Evolutionary conservation across 2,113 vertebrate species (phyloP), one percentile per base, ranked within the genome.

Genomic region (Corydoras maculifer): DNA sequence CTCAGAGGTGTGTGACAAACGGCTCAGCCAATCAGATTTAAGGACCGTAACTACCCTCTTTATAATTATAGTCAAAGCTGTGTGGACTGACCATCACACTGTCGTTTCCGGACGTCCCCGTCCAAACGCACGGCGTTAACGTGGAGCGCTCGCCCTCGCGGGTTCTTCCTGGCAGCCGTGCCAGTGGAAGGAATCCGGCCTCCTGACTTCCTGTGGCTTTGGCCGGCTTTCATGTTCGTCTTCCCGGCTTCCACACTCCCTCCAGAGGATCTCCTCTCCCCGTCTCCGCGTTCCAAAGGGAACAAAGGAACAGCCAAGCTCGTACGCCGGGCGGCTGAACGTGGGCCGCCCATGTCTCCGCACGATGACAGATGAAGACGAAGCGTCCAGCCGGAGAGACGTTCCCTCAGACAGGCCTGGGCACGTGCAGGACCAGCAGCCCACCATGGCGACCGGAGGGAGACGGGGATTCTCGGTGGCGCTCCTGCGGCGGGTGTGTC

Each of bases 321-420:
- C 32, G 30, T 63, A 76, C 55, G 58, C 68, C 4, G 50, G 18
- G 64, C 15, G 49, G 50, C 4, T 64, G 29, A 60, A n/a, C 57
- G 60, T 77, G 9, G 77, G 68, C 64, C 74, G 48, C 50, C 80
- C 30, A 76, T 78, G 69, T 77, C 76, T 79, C 75, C 71, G 77
- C 63, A 77, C 53, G 84, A 88, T 87, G 87, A 90, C 83, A 86
- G 84, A 88, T 84, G 76, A 87, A 87, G 86, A 91, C 87, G 85
- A 88, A 88, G 84, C 83, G 74, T 65, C 76, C 77, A 76, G 81
- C 83, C 18, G 18, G 18, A 25, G 18, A 25, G 18, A 25, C 18
- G 18, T 25, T 25, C 18, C 18, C 18, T 80, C 71, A 70, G 78
- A 82, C 70, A 72, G 57, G 73, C 78, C 73, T 69, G 77, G 82